phyloP scores from a whole-genome alignment of 2,113 vertebrate species.

The Gasterosteus aculeatus region DNA sequence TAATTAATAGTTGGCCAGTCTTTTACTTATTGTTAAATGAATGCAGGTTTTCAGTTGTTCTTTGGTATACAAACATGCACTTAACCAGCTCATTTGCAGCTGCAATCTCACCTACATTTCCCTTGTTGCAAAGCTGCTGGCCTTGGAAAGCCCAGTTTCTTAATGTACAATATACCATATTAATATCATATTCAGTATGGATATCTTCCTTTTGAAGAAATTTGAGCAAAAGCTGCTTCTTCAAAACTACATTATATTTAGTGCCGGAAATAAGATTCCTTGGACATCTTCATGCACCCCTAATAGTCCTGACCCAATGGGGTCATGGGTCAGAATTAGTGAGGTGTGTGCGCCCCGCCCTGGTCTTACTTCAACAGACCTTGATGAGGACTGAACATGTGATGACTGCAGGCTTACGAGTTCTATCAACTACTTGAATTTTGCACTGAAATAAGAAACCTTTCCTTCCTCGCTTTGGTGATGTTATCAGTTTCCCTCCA shows the following conservation, averaged over 20 bases:
- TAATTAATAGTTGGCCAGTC: background rate
- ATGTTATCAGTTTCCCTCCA: slow-evolving; percentile 53
- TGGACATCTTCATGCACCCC: background rate
- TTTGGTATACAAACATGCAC: background rate
- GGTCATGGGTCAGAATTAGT: slow-evolving; percentile 33
- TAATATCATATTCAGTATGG: background rate
- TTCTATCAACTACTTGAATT: slow-evolving; percentile 43
- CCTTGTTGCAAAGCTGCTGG: background rate
- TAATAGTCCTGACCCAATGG: slow-evolving; percentile 4
- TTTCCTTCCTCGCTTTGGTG: slow-evolving; percentile 19
- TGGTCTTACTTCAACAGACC: background rate
- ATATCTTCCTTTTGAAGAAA: background rate
- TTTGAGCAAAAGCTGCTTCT: background rate
- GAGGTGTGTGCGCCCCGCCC: background rate
- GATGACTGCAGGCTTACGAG: background rate
- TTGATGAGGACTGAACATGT: slow-evolving; percentile 13
- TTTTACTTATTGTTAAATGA: background rate
- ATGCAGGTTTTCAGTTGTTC: slow-evolving; percentile 7
- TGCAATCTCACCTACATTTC: background rate
- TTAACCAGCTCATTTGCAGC: background rate
- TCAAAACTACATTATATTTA: background rate
- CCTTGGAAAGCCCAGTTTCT: background rate
- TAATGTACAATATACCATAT: background rate
- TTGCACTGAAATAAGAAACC: slow-evolving; percentile 40
- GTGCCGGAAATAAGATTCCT: background rate